Base-by-base conservation (phyloP, 2,113 vertebrate species). In the Pteruthius melanotis region DNA sequence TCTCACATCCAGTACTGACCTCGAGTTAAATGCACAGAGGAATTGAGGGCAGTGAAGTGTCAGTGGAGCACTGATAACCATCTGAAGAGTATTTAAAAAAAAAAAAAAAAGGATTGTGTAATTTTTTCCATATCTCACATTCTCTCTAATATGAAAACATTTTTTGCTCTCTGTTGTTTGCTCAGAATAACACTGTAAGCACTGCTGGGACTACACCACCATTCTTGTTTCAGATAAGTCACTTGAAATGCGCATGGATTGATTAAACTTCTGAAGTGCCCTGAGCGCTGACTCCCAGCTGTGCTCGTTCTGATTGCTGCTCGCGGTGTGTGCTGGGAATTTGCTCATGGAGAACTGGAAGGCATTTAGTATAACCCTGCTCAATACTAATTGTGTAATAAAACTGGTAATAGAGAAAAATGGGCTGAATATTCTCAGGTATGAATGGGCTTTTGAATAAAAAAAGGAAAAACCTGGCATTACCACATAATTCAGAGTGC, bases 171-270 rank as follows among this genome's bases (percentile, higher is more conserved):
- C 50, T 89, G 17, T 96, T 98, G 89, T 96, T 96, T 97, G 74
- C 74, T 68, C 90, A 91, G 87, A 91, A 81, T 89, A 95, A 85
- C 40, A 77, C 52, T 88, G 45, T 79, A 95, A 83, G 90, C 74
- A 53, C 85, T 83, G 56, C 88, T 94, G 88, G 64, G 91, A 65
- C 50, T 88, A 18, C 11, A 71, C 40, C 44, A 71, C 75, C 10
- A 7, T 94, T 87, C 60, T 76, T 39, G 44, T 75, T 86, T 79
- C 87, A 89, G 91, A 92, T 94, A 96, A 96, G 79, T 97, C 78
- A 78, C 95, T 98, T 97, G 96, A 96, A 95, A 97, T 97, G 94
- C 49, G 54, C 47, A 27, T 17, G 89, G 87, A 95, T 94, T 97
- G 95, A 96, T 97, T 96, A 81, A 96, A 93, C 63, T 71, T 24